Conservation (phyloP, 1,140 invertebrate species). For the Ctenoplectra terminalis region DNA sequence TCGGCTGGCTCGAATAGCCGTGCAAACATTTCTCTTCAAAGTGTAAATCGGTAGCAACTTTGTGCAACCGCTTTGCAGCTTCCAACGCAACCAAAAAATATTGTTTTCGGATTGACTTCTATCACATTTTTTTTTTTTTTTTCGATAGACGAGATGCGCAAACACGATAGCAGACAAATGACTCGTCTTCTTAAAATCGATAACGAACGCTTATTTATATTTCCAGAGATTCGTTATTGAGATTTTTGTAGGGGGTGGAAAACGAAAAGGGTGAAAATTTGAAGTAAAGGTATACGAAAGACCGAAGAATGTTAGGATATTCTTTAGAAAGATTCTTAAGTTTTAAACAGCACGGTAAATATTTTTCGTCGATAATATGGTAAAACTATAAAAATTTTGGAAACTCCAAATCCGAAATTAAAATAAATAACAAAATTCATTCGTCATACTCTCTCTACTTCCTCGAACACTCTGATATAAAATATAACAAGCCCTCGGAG, state of each 20-base stretch:
- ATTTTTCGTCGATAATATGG: no score
- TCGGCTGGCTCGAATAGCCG: background rate
- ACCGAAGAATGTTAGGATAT: no score
- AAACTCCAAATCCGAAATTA: no score
- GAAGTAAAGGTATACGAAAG: no score
- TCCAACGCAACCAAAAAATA: background rate
- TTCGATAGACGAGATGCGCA: background rate
- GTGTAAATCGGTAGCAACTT: constrained; percentile 36
- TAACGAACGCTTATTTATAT: background rate
- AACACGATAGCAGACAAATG: background rate
- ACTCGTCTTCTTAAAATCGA: background rate
- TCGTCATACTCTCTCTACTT: no score
- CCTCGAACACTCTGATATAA: no score
- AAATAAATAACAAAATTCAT: no score
- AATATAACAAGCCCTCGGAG: no score
- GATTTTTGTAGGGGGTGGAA: background rate
- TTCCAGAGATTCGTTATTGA: background rate
- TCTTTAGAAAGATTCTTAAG: no score
- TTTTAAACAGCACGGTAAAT: no score
- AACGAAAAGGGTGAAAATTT: no score
- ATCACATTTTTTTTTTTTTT: background rate
- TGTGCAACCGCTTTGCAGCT: constrained; percentile 26
- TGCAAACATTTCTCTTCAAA: constrained; percentile 43
- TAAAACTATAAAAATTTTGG: no score
- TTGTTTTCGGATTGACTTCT: background rate